Conservation (phyloP, 2,113 vertebrate genomes). For the Brachypteracias leptosomus region DNA sequence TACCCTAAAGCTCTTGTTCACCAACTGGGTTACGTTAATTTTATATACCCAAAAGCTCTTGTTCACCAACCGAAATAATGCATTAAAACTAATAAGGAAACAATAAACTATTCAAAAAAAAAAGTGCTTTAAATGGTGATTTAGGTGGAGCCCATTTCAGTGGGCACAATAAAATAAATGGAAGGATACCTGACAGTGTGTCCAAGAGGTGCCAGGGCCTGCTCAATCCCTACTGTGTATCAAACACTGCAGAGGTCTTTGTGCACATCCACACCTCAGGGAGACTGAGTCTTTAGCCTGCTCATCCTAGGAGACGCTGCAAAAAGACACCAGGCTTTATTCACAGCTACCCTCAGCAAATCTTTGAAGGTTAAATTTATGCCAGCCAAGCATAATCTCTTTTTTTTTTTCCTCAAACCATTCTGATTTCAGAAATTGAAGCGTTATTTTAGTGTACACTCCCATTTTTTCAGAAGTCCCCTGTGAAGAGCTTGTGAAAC, state of each 20-base stretch:
- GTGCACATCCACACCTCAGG: background rate
- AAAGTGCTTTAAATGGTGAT: background rate
- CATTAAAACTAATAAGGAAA: background rate
- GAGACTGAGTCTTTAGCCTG: no score
- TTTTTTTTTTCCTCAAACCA: background rate
- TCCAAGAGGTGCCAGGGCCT: background rate
- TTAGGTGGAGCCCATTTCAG: background rate
- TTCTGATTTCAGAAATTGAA: background rate
- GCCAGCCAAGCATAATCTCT: background rate
- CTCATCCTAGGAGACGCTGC: background rate
- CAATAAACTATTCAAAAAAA: background rate
- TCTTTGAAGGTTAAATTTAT: background rate
- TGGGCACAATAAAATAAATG: background rate
- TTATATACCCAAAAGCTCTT: background rate
- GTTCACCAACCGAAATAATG: background rate
- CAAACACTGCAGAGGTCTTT: background rate
- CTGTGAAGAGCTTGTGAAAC: background rate
- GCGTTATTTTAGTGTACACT: background rate
- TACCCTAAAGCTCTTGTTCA: background rate
- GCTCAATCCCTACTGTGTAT: background rate
- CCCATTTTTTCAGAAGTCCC: background rate
- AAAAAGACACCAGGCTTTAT: background rate
- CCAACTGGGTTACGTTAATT: background rate
- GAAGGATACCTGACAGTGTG: background rate
- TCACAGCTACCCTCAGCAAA: background rate